These are phyloP conservation scores for Gopherus evgoodei DNA, from an alignment of 2,113 vertebrate species.

Conservation along the genomic window DNA sequence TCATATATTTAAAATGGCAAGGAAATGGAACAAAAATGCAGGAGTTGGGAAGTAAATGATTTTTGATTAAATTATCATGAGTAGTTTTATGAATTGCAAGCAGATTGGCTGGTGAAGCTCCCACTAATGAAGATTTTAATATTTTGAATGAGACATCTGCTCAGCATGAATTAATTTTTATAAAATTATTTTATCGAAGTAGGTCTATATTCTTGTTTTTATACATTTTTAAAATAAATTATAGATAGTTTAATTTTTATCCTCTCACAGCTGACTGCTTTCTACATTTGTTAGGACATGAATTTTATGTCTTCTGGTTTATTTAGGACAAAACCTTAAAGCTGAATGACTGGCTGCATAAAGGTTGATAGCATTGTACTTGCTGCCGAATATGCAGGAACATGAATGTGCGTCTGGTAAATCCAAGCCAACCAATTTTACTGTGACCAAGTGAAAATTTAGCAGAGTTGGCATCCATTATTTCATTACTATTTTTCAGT, in stretches of 20 bases:
- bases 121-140: slow-evolving; percentile 31
- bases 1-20: background rate
- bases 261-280: background rate
- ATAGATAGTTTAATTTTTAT: slow-evolving; percentile 24
- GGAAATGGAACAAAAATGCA: background rate
- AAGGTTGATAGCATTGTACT: background rate
- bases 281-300: slow-evolving; percentile 28
- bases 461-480: background rate
- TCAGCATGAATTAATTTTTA: slow-evolving; percentile 25
- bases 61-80: slow-evolving; percentile 33
- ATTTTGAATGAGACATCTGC: slow-evolving; percentile 39
- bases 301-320: slow-evolving; percentile 23
- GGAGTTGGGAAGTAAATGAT: background rate
- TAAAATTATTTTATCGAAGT: slow-evolving; percentile 36
- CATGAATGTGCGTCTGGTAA: background rate
- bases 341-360: background rate
- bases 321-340: background rate
- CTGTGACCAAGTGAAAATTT: background rate
- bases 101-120: background rate
- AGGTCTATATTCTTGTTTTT: background rate
- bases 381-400: background rate
- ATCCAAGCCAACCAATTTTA: background rate
- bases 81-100: slow-evolving; percentile 2
- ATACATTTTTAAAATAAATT: slow-evolving; percentile 27
- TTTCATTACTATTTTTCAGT: background rate